Conservation (phyloP, 2,888 invertebrate genomes). For the Drosophila neotestacea region DNA sequence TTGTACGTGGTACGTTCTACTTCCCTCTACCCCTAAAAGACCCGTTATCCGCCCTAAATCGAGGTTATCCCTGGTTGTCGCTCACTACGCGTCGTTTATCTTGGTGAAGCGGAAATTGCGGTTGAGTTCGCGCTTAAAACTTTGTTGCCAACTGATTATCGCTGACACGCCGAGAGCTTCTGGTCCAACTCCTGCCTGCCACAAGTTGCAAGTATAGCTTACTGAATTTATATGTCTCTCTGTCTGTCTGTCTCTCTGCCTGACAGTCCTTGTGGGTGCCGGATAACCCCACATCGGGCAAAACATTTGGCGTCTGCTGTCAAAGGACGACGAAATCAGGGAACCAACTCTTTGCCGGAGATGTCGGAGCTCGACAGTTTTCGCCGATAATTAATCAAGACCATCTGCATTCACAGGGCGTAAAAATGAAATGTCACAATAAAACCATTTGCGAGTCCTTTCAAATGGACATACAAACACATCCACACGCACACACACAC, state of each 20-base stretch:
- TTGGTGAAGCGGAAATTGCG: conserved; percentile 67
- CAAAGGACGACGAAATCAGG: conserved; percentile 52
- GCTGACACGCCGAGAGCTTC: conserved; percentile 52
- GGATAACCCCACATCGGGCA: conserved; percentile 4
- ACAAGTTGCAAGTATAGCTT: conserved; percentile 59
- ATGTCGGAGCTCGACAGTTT: conserved; percentile 56
- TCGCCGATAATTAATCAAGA: conserved; percentile 72
- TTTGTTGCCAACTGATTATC: conserved; percentile 71
- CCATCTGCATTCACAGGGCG: conserved; percentile 70
- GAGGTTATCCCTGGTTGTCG: conserved; percentile 22
- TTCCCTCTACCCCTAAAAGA: neutral
- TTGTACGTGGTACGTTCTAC: conserved; percentile 27
- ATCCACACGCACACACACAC: conserved; percentile 26
- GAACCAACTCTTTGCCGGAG: conserved; percentile 55
- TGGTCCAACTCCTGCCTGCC: conserved; percentile 1
- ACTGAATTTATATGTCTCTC: conserved; percentile 15
- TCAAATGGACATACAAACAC: conserved; percentile 27
- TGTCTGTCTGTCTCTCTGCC: neutral
- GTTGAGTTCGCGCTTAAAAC: conserved; percentile 67
- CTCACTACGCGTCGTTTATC: conserved; percentile 59
- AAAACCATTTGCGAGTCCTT: conserved; percentile 69
- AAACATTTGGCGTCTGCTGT: conserved; percentile 57
- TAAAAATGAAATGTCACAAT: conserved; percentile 73
- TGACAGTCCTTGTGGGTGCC: neutral
- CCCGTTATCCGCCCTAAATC: neutral